These are phyloP conservation scores for Xanthia togata DNA, from an alignment of 2,888 invertebrate genomes.

Conservation along the genomic window DNA sequence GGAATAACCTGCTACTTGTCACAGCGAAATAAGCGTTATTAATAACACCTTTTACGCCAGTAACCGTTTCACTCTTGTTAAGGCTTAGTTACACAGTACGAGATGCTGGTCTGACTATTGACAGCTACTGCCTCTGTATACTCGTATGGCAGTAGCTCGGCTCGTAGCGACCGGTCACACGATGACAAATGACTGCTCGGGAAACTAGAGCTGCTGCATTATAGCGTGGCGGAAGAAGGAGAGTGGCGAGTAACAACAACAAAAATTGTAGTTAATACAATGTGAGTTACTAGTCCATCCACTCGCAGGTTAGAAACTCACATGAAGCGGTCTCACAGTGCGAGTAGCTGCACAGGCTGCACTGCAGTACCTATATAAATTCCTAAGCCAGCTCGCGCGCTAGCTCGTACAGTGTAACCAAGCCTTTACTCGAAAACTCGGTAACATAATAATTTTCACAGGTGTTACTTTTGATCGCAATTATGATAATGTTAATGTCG, in stretches of 20 bases:
- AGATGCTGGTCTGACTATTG: not conserved
- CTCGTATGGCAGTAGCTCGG: not conserved
- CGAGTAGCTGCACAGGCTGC: no score
- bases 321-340: no score
- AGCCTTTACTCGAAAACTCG: slow-evolving; percentile 18
- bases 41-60: slow-evolving; percentile 60
- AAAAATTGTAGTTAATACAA: no score
- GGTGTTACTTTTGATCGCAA: slow-evolving; percentile 60
- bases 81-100: not conserved
- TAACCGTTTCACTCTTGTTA: slow-evolving; percentile 57
- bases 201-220: not conserved
- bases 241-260: no score
- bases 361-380: no score
- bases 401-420: not conserved
- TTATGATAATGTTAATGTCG: slow-evolving; percentile 71
- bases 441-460: slow-evolving; percentile 51
- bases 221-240: not conserved
- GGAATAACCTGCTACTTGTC: slow-evolving; percentile 52
- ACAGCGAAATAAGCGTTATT: slow-evolving; percentile 56
- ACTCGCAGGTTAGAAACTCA: no score
- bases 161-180: not conserved
- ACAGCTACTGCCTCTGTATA: not conserved
- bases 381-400: not conserved
- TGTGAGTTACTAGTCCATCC: no score
- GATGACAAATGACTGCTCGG: not conserved